Evolutionary conservation across 2,888 invertebrate species (phyloP).

Genomic region (Erebia aethiops): DNA sequence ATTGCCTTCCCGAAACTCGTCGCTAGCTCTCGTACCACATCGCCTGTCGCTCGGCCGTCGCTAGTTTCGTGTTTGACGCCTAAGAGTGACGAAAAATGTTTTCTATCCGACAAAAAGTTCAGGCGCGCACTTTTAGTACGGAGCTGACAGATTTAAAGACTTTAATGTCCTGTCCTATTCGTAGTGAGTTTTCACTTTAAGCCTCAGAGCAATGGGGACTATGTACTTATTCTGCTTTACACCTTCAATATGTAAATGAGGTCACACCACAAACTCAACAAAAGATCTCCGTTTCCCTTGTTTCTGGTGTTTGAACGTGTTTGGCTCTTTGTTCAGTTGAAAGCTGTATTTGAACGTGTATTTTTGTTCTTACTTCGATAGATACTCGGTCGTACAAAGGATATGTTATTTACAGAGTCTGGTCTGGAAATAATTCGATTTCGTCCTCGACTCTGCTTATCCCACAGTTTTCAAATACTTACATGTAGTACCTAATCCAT

Average conservation of each 20-base stretch:
- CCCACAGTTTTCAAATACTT: background rate
- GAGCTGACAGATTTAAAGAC: too few relatives aligned
- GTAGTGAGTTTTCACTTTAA: too few relatives aligned
- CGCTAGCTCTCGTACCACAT: too few relatives aligned
- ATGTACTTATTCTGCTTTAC: conserved; percentile 28
- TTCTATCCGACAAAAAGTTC: too few relatives aligned
- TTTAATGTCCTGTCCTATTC: background rate
- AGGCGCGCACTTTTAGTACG: too few relatives aligned
- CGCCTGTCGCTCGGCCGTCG: too few relatives aligned
- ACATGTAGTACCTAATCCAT: background rate
- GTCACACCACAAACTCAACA: conserved; percentile 29
- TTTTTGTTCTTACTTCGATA: conserved; percentile 22
- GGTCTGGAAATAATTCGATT: conserved; percentile 8
- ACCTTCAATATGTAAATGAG: conserved; percentile 36
- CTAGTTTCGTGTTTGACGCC: too few relatives aligned
- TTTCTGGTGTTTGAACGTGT: conserved; percentile 37
- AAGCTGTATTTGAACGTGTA: conserved; percentile 20
- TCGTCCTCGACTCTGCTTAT: background rate
- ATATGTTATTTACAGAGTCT: conserved; percentile 12
- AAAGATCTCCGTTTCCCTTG: conserved; percentile 31
- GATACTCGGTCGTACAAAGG: conserved; percentile 21
- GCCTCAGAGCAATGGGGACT: conserved; percentile 27
- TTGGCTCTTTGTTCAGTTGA: conserved; percentile 26
- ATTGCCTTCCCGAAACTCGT: too few relatives aligned
- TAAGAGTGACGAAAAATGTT: too few relatives aligned